These are phyloP conservation scores for Apamea monoglypha DNA, from an alignment of 2,888 invertebrate species.

Conservation along the genomic window DNA sequence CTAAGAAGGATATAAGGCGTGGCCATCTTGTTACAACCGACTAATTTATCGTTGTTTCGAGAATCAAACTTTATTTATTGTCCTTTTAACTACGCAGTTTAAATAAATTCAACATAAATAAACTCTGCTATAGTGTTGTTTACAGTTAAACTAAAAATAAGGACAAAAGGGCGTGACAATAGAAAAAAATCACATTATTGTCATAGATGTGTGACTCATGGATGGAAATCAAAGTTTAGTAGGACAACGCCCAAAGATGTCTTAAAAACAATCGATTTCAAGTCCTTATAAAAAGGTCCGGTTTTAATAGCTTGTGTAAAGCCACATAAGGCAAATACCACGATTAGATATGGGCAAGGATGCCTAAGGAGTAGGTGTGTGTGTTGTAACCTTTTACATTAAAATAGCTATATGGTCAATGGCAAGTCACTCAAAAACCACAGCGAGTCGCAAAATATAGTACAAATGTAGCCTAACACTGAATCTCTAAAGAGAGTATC, in stretches of 20 bases:
- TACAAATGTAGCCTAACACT: neutral
- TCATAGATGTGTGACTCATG: constrained; percentile 1
- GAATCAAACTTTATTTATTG: constrained; percentile 19
- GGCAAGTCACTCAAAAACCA: neutral
- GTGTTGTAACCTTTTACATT: no score
- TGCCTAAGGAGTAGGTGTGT: neutral
- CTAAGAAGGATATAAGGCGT: constrained; percentile 37
- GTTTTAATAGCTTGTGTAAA: neutral
- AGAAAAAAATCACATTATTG: constrained; percentile 9
- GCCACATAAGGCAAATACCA: neutral
- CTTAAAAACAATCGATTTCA: neutral
- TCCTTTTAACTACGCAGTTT: constrained; percentile 16
- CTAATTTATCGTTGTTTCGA: constrained; percentile 16
- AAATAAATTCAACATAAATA: constrained; percentile 36
- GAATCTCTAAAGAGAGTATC: constrained; percentile 9
- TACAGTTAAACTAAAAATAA: constrained; percentile 14
- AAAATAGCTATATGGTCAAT: neutral
- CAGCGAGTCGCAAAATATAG: neutral
- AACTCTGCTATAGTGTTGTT: constrained; percentile 16
- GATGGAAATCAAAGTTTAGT: constrained; percentile 20
- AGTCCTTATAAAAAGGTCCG: neutral
- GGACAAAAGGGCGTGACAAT: constrained; percentile 43
- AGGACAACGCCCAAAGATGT: constrained; percentile 23
- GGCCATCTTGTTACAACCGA: neutral
- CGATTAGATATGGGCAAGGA: neutral